Base-by-base conservation (phyloP, 2,888 invertebrate species). In the Synergus umbraculus region DNA sequence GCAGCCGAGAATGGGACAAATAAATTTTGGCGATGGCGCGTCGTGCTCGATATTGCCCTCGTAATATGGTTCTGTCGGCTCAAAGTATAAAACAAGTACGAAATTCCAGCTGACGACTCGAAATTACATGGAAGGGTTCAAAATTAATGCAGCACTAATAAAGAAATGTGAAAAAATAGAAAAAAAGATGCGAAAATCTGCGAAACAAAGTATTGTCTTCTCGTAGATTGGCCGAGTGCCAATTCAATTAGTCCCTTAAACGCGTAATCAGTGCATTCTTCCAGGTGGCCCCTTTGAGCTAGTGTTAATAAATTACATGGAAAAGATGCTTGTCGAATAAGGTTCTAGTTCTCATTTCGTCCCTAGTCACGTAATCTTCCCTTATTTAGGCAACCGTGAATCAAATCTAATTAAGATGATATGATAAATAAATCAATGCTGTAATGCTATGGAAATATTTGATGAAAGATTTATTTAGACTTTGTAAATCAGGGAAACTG, bases 211-310 rank as follows among this genome's bases (percentile, higher is more conserved):
- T 73, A 54, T 73, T 73, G 73, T 73, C 29, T 73, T 73, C 43
- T 64, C 44, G 76, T 46, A 63, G 41, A 43, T 76, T 76, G 76
- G 76, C 63, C n/a, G n/a, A 18, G 46, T 18, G 76, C 76, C 76
- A 76, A 76, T 76, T 76, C 63, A 76, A 76, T 76, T 76, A 76
- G 76, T 63, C n/a, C 13, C 41, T 76, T 76, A 41, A 76, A 76
- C 76, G 63, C 64, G 76, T 76, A 63, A 76, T 63, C 54, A 76
- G 46, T 76, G 29, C 43, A 76, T 63, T 43, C 63, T 44, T 76
- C 37, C 37, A 76, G 76, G 58, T 63, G 64, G 58, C 60, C 29
- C 37, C 29, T 60, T 76, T 41, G 15, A 44, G 43, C n/a, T 76
- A 22, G 13, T 0, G 41, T 76, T 76, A 65, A 65, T 65, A 63